Percentiles rank a stretch among this genome's conserved stretches.
These are phyloP conservation scores for Heteromormyrus szaboi DNA, from an alignment of 2,797 vertebrate species.

Conservation along the genomic window DNA sequence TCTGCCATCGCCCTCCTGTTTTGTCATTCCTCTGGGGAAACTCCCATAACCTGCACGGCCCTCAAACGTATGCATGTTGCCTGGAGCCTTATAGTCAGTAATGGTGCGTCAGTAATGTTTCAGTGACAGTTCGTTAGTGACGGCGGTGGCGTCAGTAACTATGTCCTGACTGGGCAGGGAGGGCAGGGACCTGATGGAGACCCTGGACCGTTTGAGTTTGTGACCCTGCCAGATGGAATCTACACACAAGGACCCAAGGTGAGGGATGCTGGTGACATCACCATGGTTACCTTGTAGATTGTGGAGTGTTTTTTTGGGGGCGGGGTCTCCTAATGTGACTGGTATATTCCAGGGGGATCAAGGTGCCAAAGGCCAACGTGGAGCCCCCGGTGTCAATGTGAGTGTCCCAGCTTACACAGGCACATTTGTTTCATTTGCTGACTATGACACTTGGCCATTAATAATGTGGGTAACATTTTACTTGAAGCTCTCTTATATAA, in stretches of 20 bases:
- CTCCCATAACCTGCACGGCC: not conserved
- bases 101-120: not conserved
- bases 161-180: not conserved
- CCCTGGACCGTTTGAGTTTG: not conserved
- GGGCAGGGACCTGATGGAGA: not conserved
- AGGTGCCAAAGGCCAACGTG: not conserved
- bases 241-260: not conserved
- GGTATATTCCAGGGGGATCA: not conserved
- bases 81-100: not conserved
- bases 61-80: not conserved
- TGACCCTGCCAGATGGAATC: not conserved
- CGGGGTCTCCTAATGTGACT: not conserved
- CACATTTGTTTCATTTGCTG: not conserved
- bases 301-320: not conserved
- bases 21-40: not conserved
- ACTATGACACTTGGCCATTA: not conserved
- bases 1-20: not conserved
- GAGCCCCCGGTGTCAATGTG: not conserved
- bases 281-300: not conserved
- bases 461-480: not conserved
- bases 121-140: not conserved
- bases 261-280: not conserved
- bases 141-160: not conserved
- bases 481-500: not conserved
- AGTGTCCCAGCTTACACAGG: not conserved